phyloP scores from a whole-genome alignment of 2,113 vertebrate genomes.

The Ceyx melanurus region DNA sequence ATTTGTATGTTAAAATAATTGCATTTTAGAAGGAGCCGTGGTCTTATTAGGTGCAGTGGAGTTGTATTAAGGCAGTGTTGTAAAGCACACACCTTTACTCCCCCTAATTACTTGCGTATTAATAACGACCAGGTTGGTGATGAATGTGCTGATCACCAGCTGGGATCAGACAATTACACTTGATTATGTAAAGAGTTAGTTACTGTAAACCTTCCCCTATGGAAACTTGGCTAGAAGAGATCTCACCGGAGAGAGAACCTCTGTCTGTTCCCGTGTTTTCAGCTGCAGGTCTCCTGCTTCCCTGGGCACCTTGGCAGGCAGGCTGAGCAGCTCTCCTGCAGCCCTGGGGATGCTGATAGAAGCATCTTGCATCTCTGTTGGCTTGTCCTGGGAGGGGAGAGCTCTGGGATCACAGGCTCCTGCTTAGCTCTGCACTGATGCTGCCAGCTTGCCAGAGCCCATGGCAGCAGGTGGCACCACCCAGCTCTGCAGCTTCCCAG shows the following conservation, averaged over 20 bases:
- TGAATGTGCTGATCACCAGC: conserved; percentile 67
- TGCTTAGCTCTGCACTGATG: background rate
- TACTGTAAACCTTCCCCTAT: conserved; percentile 61
- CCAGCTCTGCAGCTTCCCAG: background rate
- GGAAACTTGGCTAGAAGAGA: conserved; percentile 68
- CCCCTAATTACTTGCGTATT: conserved; percentile 47
- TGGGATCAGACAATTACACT: conserved; percentile 49
- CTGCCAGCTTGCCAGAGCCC: background rate
- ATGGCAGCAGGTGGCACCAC: background rate
- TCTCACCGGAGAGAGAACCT: conserved; percentile 58
- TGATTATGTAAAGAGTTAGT: conserved; percentile 55
- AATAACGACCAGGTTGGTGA: conserved; percentile 64
- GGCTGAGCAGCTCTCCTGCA: conserved; percentile 63
- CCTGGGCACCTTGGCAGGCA: conserved; percentile 22
- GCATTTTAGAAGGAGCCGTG: conserved; percentile 41
- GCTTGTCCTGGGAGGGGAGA: conserved; percentile 39
- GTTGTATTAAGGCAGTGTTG: conserved; percentile 45
- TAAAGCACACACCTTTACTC: conserved; percentile 47
- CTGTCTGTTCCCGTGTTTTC: conserved; percentile 64
- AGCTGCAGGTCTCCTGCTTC: conserved; percentile 54
- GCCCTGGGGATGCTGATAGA: conserved; percentile 59
- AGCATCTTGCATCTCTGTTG: conserved; percentile 55
- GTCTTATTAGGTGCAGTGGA: conserved; percentile 29
- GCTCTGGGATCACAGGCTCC: conserved; percentile 47
- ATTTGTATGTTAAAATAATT: conserved; percentile 62